Evolutionary conservation across 1,140 invertebrate species (phyloP).

Genomic region (Thalassaphorura encarpata): DNA sequence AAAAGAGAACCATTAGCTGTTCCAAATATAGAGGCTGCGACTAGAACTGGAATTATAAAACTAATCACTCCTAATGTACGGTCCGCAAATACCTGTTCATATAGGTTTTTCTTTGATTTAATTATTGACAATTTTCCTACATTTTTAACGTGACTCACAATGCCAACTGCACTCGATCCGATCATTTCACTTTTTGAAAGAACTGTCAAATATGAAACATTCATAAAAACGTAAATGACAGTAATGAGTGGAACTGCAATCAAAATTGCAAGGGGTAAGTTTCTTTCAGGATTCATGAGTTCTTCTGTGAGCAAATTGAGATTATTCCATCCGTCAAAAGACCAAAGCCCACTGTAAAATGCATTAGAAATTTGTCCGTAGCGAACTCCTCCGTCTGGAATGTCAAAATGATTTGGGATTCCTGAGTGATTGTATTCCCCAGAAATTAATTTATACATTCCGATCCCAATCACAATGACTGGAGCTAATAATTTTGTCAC

Average conservation of each 20-base stretch:
- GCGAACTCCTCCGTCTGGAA: conserved; percentile 48
- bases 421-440: conserved; percentile 45
- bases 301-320: conserved; percentile 41
- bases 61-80: no score
- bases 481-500: conserved; percentile 73
- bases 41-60: not conserved
- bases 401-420: conserved; percentile 34
- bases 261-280: conserved; percentile 59
- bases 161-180: not conserved
- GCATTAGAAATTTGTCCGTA: conserved; percentile 68
- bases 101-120: no score
- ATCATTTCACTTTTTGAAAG: conserved; percentile 40
- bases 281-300: conserved; percentile 51
- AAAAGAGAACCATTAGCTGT: not conserved
- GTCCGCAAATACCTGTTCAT: no score
- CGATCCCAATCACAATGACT: conserved; percentile 65
- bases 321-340: conserved; percentile 63
- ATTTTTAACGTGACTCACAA: no score
- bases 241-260: conserved; percentile 82
- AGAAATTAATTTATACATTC: conserved; percentile 58
- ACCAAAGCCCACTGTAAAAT: conserved; percentile 74
- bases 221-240: conserved; percentile 76
- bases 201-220: conserved; percentile 83
- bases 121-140: no score
- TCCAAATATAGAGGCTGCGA: not conserved